Conservation (phyloP, 2,888 invertebrate genomes). For the Rhagium mordax region DNA sequence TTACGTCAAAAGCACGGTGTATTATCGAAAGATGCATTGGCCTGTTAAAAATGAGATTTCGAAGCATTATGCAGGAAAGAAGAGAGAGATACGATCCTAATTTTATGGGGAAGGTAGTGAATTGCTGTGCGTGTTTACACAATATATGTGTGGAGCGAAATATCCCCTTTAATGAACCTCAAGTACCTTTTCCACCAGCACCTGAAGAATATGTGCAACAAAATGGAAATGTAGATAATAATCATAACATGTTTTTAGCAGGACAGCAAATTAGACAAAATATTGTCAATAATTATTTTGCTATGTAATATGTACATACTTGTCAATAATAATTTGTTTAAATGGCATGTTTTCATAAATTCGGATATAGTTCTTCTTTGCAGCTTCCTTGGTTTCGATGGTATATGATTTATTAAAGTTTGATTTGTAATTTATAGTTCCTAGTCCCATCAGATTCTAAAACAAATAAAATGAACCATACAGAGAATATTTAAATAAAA, state of each 20-base stretch:
- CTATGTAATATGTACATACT: too few species aligned
- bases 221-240: background rate
- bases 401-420: too few species aligned
- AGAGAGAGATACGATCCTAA: constrained; percentile 31
- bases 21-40: too few species aligned
- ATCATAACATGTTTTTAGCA: background rate
- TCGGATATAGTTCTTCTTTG: too few species aligned
- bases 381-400: too few species aligned
- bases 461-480: too few species aligned
- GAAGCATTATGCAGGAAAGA: constrained; percentile 36
- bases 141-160: constrained; percentile 34
- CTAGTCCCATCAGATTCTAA: too few species aligned
- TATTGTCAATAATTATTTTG: too few species aligned
- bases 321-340: too few species aligned
- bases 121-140: constrained; percentile 33
- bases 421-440: background rate
- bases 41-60: constrained; percentile 32
- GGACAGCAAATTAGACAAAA: background rate
- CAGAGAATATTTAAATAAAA: too few species aligned
- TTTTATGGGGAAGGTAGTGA: constrained; percentile 28
- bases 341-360: too few species aligned
- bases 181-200: background rate
- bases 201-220: background rate
- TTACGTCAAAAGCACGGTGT: too few species aligned
- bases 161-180: background rate